A percentile compares a stretch with the other conserved stretches of the same genome.
Conservation (phyloP, 2,888 invertebrate species). For the Pocota personata region DNA sequence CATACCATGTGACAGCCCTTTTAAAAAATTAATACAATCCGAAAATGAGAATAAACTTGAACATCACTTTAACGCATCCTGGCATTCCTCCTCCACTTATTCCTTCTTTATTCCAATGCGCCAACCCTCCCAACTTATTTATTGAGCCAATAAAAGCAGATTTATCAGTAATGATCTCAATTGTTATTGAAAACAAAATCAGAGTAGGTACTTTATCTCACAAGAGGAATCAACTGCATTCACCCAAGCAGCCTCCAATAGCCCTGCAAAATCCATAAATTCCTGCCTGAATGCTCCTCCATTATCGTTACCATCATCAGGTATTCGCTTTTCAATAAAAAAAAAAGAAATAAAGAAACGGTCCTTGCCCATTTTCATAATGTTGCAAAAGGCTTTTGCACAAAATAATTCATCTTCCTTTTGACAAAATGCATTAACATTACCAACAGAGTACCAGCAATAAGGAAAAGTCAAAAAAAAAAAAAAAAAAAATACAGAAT, state of each 20-base stretch:
- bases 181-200: neutral
- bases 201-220: neutral
- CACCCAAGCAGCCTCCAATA: neutral
- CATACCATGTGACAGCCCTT: too few relatives aligned
- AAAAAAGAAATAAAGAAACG: neutral
- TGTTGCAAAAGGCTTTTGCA: conserved; percentile 10
- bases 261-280: neutral
- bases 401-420: conserved; percentile 36
- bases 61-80: neutral
- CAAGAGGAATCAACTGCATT: neutral
- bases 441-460: neutral
- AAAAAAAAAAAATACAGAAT: neutral
- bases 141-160: conserved; percentile 4
- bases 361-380: neutral
- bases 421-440: conserved; percentile 55
- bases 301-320: conserved; percentile 19
- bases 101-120: neutral
- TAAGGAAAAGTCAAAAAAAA: neutral
- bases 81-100: neutral
- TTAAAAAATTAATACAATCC: too few relatives aligned
- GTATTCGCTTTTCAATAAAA: neutral
- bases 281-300: neutral
- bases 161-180: neutral
- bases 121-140: neutral
- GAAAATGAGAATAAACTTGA: too few relatives aligned